Evolutionary conservation across 1,140 invertebrate species (phyloP).

Genomic region (Zaprionus davidi): DNA sequence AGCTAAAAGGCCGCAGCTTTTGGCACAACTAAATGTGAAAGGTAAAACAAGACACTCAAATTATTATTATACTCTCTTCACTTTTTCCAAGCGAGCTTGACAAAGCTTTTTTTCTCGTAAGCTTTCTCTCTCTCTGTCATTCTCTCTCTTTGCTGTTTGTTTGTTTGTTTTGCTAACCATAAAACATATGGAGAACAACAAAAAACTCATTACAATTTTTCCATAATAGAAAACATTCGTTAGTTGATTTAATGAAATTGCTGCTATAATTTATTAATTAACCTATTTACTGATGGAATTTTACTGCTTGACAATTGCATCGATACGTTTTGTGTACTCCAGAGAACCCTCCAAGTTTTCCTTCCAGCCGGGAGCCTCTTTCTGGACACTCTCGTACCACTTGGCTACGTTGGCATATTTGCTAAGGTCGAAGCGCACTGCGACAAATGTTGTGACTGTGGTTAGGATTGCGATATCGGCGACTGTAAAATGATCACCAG

Average conservation of each 20-base stretch:
- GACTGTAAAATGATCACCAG: slow-evolving; percentile 89
- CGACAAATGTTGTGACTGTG: slow-evolving; percentile 87
- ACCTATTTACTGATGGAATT: not conserved
- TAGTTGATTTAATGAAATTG: not conserved
- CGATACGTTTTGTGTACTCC: slow-evolving; percentile 55
- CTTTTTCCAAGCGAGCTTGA: too few relatives aligned
- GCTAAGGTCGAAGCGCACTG: slow-evolving; percentile 87
- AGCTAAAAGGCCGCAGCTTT: too few relatives aligned
- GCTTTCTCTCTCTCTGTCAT: too few relatives aligned
- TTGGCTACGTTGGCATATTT: slow-evolving; percentile 88
- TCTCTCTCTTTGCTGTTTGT: not conserved
- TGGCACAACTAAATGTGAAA: too few relatives aligned
- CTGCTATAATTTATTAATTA: slow-evolving; percentile 7
- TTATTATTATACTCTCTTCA: too few relatives aligned
- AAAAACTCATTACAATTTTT: too few relatives aligned
- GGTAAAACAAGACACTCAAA: too few relatives aligned
- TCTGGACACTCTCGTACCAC: slow-evolving; percentile 89
- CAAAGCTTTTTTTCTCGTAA: too few relatives aligned
- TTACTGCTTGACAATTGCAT: slow-evolving; percentile 8
- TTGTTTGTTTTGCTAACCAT: slow-evolving; percentile 1
- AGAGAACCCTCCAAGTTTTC: slow-evolving; percentile 86
- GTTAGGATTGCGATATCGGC: slow-evolving; percentile 88
- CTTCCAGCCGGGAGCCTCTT: slow-evolving; percentile 89
- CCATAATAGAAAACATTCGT: too few relatives aligned
- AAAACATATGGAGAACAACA: too few relatives aligned